These are phyloP conservation scores for Elgaria multicarinata DNA, from an alignment of 2,113 vertebrate species.

Conservation along the genomic window DNA sequence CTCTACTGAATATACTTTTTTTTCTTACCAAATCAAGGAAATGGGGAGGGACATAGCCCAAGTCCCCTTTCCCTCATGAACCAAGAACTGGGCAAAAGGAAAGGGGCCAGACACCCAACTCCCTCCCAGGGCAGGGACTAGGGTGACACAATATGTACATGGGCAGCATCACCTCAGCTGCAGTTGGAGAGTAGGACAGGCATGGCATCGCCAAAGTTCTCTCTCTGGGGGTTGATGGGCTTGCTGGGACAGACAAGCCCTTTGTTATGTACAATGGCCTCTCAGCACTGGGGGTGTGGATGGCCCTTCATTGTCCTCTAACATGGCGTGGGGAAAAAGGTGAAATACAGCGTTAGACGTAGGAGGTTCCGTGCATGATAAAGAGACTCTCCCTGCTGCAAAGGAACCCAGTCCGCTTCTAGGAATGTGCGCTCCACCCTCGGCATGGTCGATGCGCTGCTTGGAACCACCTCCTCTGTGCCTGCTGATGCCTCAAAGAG, in stretches of 20 bases:
- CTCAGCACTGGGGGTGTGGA: accelerated
- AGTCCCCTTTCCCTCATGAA: neutral
- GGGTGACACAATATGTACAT: neutral
- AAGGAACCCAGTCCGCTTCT: conserved; percentile 3
- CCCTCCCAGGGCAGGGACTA: neutral
- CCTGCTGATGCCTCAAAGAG: conserved; percentile 25
- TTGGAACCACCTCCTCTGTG: neutral
- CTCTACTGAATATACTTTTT: neutral
- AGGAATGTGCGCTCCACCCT: neutral
- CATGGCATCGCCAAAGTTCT: no score
- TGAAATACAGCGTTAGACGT: accelerated
- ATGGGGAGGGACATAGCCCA: neutral
- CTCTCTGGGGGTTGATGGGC: neutral
- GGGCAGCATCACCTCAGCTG: neutral
- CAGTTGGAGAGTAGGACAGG: neutral
- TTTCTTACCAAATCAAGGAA: neutral
- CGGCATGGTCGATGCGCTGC: neutral
- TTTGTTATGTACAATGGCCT: accelerated
- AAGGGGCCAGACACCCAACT: no score
- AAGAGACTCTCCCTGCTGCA: neutral
- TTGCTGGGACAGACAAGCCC: accelerated
- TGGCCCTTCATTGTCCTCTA: accelerated
- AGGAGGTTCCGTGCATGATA: neutral
- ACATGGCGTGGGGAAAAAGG: neutral
- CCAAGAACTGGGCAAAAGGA: neutral